A percentile compares a stretch with the other conserved stretches of the same genome.
Evolutionary conservation across 2,797 vertebrate species (phyloP).

Genomic region (Arctocebus calabarensis): DNA sequence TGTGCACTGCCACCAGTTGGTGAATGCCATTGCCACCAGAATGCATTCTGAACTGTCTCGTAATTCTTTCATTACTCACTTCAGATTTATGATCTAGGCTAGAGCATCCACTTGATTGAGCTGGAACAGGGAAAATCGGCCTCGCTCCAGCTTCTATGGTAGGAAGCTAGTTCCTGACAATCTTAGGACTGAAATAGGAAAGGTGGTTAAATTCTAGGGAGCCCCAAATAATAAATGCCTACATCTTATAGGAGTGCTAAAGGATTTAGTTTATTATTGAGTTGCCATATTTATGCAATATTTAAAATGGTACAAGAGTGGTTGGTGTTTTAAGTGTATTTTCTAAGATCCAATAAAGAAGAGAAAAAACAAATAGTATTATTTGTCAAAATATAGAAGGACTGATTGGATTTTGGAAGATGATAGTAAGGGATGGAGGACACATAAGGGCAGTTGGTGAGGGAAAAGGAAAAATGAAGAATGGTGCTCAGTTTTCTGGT

Average conservation of each 20-base stretch:
- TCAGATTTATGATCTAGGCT: background rate
- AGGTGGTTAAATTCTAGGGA: background rate
- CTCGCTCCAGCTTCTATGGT: background rate
- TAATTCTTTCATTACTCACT: background rate
- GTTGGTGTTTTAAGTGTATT: conserved; percentile 4
- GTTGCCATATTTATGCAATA: background rate
- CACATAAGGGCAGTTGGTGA: background rate
- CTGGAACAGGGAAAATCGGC: background rate
- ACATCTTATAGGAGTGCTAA: background rate
- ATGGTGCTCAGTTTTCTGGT: background rate
- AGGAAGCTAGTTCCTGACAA: background rate
- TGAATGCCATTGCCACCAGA: background rate
- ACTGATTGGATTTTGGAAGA: background rate
- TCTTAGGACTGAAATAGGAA: background rate
- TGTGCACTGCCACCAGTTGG: background rate
- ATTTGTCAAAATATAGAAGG: conserved; percentile 28
- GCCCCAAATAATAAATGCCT: background rate
- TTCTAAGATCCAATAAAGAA: conserved; percentile 3
- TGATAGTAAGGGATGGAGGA: background rate
- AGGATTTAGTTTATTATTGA: background rate
- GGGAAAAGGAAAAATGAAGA: background rate
- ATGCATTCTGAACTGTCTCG: background rate
- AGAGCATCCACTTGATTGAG: background rate
- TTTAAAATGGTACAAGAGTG: conserved; percentile 12
- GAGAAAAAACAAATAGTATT: background rate